A percentile compares a stretch with the other conserved stretches of the same genome.
These are phyloP conservation scores for Leucosticte australis DNA, from an alignment of 2,113 vertebrate species.

Conservation along the genomic window DNA sequence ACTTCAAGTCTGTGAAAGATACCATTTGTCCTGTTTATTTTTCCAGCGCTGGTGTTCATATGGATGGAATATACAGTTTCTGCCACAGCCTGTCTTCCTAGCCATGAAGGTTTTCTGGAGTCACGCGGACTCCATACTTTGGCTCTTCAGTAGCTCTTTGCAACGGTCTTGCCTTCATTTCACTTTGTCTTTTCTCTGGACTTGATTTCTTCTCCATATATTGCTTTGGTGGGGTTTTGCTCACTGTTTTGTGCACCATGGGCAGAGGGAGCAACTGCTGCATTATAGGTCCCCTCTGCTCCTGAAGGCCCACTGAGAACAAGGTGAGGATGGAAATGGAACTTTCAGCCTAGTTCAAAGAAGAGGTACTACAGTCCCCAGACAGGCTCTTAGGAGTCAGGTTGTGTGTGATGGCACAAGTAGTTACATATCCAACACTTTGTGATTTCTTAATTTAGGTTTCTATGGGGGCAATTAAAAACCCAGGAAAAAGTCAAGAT, in stretches of 20 bases:
- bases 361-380: not conserved
- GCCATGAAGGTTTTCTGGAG: not conserved
- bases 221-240: not conserved
- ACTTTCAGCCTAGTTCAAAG: not conserved
- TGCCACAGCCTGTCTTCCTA: not conserved
- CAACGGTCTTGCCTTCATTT: not conserved
- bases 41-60: not conserved
- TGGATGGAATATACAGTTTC: not conserved
- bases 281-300: not conserved
- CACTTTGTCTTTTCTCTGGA: not conserved
- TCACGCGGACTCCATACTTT: not conserved
- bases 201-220: not conserved
- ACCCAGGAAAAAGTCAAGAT: not conserved
- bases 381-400: not conserved
- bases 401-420: fast-evolving
- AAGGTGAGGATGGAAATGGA: not conserved
- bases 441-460: not conserved
- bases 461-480: not conserved
- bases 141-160: not conserved
- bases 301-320: not conserved
- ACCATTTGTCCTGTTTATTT: not conserved
- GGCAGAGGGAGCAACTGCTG: not conserved
- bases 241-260: not conserved
- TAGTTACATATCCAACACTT: not conserved
- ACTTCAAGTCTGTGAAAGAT: not conserved